Conservation (phyloP, 2,113 vertebrate species). For the Lichenostomus cassidix region DNA sequence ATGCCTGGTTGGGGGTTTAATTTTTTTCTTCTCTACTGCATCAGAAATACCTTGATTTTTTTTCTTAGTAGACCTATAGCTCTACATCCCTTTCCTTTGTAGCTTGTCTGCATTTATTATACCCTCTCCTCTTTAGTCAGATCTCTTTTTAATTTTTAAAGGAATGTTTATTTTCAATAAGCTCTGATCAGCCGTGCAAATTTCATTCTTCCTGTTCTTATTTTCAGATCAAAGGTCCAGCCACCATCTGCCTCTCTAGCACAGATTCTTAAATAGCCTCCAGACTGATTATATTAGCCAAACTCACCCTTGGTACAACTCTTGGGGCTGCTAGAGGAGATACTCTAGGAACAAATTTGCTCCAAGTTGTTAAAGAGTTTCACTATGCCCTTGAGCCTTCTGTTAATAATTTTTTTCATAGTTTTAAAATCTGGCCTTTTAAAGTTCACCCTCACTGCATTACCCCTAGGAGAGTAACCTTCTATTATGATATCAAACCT, state of each 20-base stretch:
- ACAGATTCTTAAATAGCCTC: slow-evolving; percentile 36
- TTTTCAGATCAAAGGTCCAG: slow-evolving; percentile 31
- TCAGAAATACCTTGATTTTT: not conserved
- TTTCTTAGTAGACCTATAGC: not conserved
- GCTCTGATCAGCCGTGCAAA: not conserved
- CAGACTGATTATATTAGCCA: slow-evolving; percentile 31
- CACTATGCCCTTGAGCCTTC: slow-evolving; percentile 66
- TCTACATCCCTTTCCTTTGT: not conserved
- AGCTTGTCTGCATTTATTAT: not conserved
- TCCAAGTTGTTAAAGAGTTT: slow-evolving; percentile 49
- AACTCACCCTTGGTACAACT: slow-evolving; percentile 40
- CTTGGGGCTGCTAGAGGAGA: not conserved
- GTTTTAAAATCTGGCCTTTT: slow-evolving; percentile 67
- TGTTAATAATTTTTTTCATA: slow-evolving; percentile 58
- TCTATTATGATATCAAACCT: slow-evolving; percentile 70
- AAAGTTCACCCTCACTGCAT: slow-evolving; percentile 64
- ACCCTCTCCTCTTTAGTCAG: not conserved
- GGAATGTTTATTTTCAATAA: slow-evolving; percentile 37
- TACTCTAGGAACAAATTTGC: slow-evolving; percentile 48
- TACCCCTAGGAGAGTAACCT: slow-evolving; percentile 60
- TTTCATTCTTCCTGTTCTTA: slow-evolving; percentile 21
- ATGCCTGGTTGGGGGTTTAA: not conserved
- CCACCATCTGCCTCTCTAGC: slow-evolving; percentile 11
- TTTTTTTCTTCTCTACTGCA: slow-evolving; percentile 3
- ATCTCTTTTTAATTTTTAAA: not conserved